Evolutionary conservation across 2,797 vertebrate genomes (phyloP), one percentile per base, ranked within the genome.

Genomic region (Xerus rutilus): DNA sequence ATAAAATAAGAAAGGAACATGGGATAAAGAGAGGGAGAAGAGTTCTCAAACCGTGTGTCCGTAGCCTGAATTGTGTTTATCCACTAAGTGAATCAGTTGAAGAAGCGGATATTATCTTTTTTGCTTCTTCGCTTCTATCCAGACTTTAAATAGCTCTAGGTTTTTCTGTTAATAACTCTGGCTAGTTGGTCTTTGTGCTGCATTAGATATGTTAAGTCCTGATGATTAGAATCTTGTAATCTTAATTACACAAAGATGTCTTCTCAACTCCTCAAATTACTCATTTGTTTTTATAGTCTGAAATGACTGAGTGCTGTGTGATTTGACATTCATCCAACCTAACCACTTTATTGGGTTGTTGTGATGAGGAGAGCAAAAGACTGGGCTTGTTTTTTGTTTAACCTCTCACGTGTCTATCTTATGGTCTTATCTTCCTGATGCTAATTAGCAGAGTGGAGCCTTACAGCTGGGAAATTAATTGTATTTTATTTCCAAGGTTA

Each of bases 211-310:
- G 76, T 62, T 92, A 91, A 43, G 52, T 95, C 93, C 81, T 96
- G 32, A 79, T 73, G 83, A 95, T 97, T 90, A 96, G 69, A 93
- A 62, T 96, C 95, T 95, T 93, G 21, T 95, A 49, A 92, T 94
- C 81, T 69, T 96, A 92, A 97, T 95, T 94, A 86, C 1, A 93
- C 54, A 86, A 92, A 72, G 70, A 12, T 93, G 62, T 74, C 84
- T 93, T 86, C 74, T 94, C 30, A 93, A 57, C 30, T 90, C 77
- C 81, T 77, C 81, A 89, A 69, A 91, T 93, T 94, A 93, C 79
- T 96, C 45, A 43, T 84, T 96, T 96, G 70, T 84, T 95, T 95
- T 95, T 91, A 91, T 82, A 93, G 54, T 30, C 83, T 74, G 30
- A 72, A 91, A 72, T 96, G 82, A 88, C 74, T 52, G 43, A 82